A percentile compares a stretch with the other conserved stretches of the same genome.
These are phyloP conservation scores for Diadema setosum DNA, from an alignment of 35 echinoderm and acorn worm species.

Conservation along the genomic window DNA sequence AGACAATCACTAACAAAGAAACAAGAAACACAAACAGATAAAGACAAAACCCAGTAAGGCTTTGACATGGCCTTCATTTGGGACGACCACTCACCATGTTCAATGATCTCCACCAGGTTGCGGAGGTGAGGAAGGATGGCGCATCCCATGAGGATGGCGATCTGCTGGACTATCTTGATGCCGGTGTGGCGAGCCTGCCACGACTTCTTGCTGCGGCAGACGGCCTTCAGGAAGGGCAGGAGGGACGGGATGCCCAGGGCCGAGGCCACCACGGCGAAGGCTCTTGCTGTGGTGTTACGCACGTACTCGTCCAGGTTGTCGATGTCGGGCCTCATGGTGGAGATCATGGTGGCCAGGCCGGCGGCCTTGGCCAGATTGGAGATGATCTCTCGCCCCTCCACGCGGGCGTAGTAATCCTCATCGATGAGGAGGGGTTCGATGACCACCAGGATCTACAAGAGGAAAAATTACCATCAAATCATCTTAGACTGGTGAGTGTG, in stretches of 20 bases:
- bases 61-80: no score
- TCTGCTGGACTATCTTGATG: constrained; percentile 99
- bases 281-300: constrained; percentile 97
- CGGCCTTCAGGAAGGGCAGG: constrained; percentile 97
- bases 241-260: constrained; percentile 95
- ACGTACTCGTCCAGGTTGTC: constrained; percentile 99
- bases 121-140: constrained; percentile 94
- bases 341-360: constrained; percentile 99
- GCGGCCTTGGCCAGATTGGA: constrained; percentile 98
- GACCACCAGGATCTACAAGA: constrained; percentile 88
- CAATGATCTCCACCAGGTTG: constrained; percentile 99
- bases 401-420: constrained; percentile 99
- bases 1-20: no score
- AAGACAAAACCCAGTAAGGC: no score
- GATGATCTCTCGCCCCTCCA: constrained; percentile 97
- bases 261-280: constrained; percentile 96
- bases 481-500: no score
- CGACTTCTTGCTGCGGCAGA: constrained; percentile 98
- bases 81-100: constrained; percentile 73
- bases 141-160: constrained; percentile 99
- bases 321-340: constrained; percentile 99
- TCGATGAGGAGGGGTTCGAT: constrained; percentile 98
- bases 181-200: constrained; percentile 99
- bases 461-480: no score
- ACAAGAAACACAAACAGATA: no score